These are phyloP conservation scores for Archilochus colubris DNA, from an alignment of 2,113 vertebrate genomes.

Conservation along the genomic window DNA sequence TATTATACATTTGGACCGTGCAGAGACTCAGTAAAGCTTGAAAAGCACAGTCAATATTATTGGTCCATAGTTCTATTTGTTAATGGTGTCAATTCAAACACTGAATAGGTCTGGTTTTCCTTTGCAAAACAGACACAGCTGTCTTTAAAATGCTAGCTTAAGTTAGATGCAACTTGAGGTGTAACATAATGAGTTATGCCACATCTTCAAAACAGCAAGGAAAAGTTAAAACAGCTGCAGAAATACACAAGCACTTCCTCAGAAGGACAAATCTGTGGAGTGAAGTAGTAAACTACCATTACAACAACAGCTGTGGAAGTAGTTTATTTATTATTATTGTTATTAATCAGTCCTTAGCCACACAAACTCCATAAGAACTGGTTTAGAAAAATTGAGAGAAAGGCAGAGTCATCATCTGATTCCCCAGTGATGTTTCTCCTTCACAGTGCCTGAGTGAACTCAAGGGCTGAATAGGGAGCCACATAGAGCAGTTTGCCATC, in stretches of 20 bases:
- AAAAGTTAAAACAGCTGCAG: background rate
- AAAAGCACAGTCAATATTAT: conserved; percentile 11
- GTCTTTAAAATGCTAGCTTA: background rate
- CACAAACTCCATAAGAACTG: background rate
- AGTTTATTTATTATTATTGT: background rate
- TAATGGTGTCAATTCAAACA: background rate
- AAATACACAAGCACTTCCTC: background rate
- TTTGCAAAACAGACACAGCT: background rate
- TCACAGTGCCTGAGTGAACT: background rate
- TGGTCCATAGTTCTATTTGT: background rate
- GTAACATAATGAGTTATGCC: conserved; percentile 13
- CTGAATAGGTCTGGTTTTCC: background rate
- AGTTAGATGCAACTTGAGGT: background rate
- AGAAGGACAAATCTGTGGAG: background rate
- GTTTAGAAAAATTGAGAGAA: background rate
- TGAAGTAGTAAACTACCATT: background rate
- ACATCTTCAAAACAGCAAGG: background rate
- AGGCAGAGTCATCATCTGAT: background rate
- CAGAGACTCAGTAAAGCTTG: background rate
- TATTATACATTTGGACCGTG: background rate
- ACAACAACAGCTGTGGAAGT: conserved; percentile 32
- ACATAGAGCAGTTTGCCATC: background rate
- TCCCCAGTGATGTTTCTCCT: background rate
- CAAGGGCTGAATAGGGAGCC: background rate
- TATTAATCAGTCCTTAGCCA: background rate